Base-by-base conservation (phyloP, 2,888 invertebrate species). In the Drosophila setosimentum region DNA sequence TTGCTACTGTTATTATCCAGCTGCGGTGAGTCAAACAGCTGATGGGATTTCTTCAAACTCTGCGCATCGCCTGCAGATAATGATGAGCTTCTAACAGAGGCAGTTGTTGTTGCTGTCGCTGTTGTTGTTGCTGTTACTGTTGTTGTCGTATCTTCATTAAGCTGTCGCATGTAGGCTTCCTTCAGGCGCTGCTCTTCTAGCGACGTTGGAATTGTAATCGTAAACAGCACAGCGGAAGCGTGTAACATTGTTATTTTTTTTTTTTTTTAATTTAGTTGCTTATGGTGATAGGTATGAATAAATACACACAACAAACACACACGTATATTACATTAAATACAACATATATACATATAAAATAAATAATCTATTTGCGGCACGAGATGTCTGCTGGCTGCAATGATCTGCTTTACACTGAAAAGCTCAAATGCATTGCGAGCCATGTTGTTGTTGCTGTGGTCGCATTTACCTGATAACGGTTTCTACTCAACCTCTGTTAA, bases 201-300 rank as follows among this genome's bases (percentile, higher is more conserved):
- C 37, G 94, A 94, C 30, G 94, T 94, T 7, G 95, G 95, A 27
- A 95, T 94, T 75, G 94, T 94, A 18, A 95, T 94, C 37, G 95
- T 93, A 77, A 95, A 94, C 48, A 95, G 90, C n/a, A 94, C 94
- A 37, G 95, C 95, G 13, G 95, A 92, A 3, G 76, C 80, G 13
- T 78, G 68, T 49, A 73, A 50, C 58, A 68, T 74, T 50, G 42
- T 68, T 32, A n/a, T n/a, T n/a, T n/a, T n/a, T n/a, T n/a, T 50
- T 66, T 10, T 2, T n/a, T 40, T 40, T 40, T 10, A 40, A 40
- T 40, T 0, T 24, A 24, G 42, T 62, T 51, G 33, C 29, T 40
- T 35, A 33, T n/a, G 8, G 30, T 50, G 32, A 51, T 61, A 37
- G 27, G 21, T 16, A 60, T 16, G 53, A n/a, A 58, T 40, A 63